These are phyloP conservation scores for Oryctes rhinoceros DNA, from an alignment of 1,140 invertebrate genomes.

Conservation along the genomic window DNA sequence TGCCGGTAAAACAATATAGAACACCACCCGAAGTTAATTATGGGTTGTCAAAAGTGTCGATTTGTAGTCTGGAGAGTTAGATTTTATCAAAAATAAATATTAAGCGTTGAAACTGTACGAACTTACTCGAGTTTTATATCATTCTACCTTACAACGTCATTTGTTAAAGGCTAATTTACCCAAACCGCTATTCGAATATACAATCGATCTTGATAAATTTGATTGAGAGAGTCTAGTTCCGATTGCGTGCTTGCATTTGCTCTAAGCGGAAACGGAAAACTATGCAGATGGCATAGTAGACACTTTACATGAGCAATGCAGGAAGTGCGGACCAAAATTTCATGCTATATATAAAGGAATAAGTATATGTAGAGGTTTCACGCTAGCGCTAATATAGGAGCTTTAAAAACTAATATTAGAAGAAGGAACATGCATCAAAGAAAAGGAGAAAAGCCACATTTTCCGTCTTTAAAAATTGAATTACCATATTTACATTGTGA, in stretches of 20 bases:
- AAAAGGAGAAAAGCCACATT: too few species aligned
- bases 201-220: constrained; percentile 60
- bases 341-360: constrained; percentile 6
- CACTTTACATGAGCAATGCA: constrained; percentile 59
- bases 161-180: constrained; percentile 52
- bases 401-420: constrained; percentile 2
- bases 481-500: too few species aligned
- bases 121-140: too few species aligned
- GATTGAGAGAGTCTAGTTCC: constrained; percentile 59
- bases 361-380: constrained; percentile 17
- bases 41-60: constrained; percentile 61
- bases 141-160: not conserved
- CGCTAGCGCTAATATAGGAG: not conserved
- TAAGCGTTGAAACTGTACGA: constrained; percentile 56
- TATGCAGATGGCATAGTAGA: constrained; percentile 60
- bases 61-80: constrained; percentile 57
- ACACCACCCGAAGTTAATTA: constrained; percentile 59
- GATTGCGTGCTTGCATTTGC: constrained; percentile 58
- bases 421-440: too few species aligned
- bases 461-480: too few species aligned
- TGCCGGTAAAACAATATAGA: constrained; percentile 58
- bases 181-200: constrained; percentile 27
- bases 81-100: constrained; percentile 62
- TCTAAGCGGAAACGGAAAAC: constrained; percentile 58
- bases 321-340: constrained; percentile 49